These are phyloP conservation scores for Orientallactaga bullata DNA, from an alignment of 2,113 vertebrate species.

Conservation along the genomic window DNA sequence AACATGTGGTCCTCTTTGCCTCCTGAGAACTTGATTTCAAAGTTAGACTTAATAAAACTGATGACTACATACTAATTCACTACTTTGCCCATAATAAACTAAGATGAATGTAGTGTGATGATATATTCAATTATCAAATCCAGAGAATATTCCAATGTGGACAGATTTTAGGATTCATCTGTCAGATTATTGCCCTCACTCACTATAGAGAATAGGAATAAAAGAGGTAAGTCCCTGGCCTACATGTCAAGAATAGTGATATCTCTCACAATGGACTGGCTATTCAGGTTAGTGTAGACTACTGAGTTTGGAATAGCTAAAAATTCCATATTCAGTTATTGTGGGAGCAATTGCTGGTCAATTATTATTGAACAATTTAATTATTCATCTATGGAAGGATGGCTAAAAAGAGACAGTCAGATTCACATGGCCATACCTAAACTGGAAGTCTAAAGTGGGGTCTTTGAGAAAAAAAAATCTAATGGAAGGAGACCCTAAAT, in stretches of 20 bases:
- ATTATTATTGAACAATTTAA: neutral
- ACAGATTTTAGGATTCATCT: neutral
- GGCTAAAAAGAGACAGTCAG: neutral
- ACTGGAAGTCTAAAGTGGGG: neutral
- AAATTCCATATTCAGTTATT: slow-evolving; percentile 1
- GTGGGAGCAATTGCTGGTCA: neutral
- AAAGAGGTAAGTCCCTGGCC: neutral
- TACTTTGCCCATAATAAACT: neutral
- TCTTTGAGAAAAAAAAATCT: slow-evolving; percentile 24
- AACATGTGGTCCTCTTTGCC: neutral
- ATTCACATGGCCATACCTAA: neutral
- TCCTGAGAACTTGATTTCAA: neutral
- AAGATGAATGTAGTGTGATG: neutral
- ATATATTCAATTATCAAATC: neutral
- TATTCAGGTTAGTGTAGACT: neutral
- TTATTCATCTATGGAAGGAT: neutral
- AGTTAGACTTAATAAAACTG: slow-evolving; percentile 5
- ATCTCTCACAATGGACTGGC: neutral
- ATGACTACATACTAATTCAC: neutral
- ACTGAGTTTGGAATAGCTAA: neutral
- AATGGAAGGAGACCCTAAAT: neutral
- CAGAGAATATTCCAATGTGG: neutral
- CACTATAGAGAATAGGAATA: neutral
- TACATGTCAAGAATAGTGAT: neutral
- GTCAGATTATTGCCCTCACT: no score